A percentile compares a stretch with the other conserved stretches of the same genome.
These are phyloP conservation scores for Eptatretus burgeri DNA, from an alignment of 2,113 vertebrate species.

Conservation along the genomic window DNA sequence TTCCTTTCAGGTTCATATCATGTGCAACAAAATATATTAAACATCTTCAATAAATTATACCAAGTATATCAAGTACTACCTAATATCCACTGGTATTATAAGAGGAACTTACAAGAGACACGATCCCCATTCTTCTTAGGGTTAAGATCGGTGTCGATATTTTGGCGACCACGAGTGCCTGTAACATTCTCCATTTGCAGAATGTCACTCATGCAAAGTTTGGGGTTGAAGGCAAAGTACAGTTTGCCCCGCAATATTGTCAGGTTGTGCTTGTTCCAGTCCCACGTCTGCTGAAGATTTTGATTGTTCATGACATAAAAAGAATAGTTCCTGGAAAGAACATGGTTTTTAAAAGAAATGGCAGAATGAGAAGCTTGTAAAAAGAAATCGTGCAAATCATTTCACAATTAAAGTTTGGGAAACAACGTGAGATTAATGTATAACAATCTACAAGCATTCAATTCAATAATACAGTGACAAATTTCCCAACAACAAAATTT, in stretches of 20 bases:
- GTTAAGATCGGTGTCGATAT: slow-evolving; percentile 37
- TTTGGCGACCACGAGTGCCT: slow-evolving; percentile 27
- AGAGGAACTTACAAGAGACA: slow-evolving; percentile 22
- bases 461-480: too few species aligned
- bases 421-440: too few species aligned
- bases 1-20: too few species aligned
- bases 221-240: slow-evolving; percentile 37
- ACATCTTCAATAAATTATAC: too few species aligned
- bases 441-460: too few species aligned
- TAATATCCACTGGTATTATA: too few species aligned
- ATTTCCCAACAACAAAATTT: too few species aligned
- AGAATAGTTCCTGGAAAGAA: slow-evolving; percentile 24
- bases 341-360: background rate
- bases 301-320: slow-evolving; percentile 34
- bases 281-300: slow-evolving; percentile 30
- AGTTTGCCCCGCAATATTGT: slow-evolving; percentile 27
- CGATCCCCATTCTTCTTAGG: slow-evolving; percentile 33
- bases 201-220: slow-evolving; percentile 29
- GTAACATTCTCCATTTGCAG: slow-evolving; percentile 28
- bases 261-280: slow-evolving; percentile 21
- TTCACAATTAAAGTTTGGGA: background rate
- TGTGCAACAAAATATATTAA: too few species aligned
- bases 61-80: too few species aligned
- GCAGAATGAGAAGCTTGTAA: background rate
- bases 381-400: background rate